Evolutionary conservation across 2,113 vertebrate species (phyloP).

Genomic region (Alaudala cheleensis): DNA sequence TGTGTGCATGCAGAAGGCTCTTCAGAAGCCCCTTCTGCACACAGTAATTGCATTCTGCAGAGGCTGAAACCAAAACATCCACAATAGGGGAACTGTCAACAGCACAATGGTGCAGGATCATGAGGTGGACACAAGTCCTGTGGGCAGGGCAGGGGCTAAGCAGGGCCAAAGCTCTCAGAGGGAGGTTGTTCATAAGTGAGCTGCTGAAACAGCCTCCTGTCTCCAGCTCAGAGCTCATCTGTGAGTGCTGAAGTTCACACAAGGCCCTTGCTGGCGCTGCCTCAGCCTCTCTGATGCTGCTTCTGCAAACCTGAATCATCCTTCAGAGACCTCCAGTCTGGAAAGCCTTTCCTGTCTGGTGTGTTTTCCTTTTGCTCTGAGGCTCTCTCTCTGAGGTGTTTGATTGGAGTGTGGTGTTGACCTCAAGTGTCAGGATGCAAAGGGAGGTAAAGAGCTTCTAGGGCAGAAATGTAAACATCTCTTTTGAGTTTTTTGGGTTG

Average conservation of each 20-base stretch:
- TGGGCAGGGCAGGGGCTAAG: background rate
- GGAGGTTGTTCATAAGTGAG: background rate
- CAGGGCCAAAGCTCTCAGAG: background rate
- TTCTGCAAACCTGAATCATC: background rate
- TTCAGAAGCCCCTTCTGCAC: background rate
- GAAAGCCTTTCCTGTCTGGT: background rate
- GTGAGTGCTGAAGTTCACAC: background rate
- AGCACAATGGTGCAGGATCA: background rate
- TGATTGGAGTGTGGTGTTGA: background rate
- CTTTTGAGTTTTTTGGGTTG: no score
- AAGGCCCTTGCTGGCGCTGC: accelerated
- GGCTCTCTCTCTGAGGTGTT: background rate
- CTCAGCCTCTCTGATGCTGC: background rate
- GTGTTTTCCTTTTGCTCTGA: background rate
- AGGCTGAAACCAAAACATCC: background rate
- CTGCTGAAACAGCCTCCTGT: background rate
- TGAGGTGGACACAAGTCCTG: background rate
- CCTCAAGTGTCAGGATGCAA: background rate
- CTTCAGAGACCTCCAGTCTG: background rate
- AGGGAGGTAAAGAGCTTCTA: background rate
- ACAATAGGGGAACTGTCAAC: background rate
- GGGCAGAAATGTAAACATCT: background rate
- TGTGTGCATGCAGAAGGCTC: background rate
- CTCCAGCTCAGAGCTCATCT: background rate
- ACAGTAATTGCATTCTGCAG: background rate